phyloP scores from a whole-genome alignment of 2,113 vertebrate species.

The Esox niger region DNA sequence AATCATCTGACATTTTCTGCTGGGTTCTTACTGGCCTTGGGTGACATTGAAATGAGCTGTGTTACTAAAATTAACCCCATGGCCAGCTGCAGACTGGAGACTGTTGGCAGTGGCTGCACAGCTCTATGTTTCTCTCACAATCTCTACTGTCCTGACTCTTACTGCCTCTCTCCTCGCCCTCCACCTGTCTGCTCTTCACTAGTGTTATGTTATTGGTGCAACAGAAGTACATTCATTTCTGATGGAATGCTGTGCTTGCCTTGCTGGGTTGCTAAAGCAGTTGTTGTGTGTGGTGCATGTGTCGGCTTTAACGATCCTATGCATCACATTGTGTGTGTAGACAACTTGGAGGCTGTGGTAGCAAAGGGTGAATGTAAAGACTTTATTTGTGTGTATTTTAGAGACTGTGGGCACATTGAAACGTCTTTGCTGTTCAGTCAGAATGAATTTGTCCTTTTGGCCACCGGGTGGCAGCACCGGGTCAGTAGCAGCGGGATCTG shows the following conservation, averaged over 20 bases:
- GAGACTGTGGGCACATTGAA: too few species aligned
- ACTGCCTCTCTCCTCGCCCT: constrained; percentile 4
- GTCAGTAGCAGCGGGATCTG: neutral
- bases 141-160: neutral
- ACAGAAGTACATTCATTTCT: too few species aligned
- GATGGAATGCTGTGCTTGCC: too few species aligned
- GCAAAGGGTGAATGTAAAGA: too few species aligned
- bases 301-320: too few species aligned
- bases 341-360: too few species aligned
- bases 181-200: neutral
- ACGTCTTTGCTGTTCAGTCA: too few species aligned
- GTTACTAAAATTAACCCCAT: constrained; percentile 23
- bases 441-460: neutral
- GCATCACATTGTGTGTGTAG: too few species aligned
- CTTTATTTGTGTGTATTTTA: too few species aligned
- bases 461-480: neutral
- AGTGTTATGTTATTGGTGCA: neutral
- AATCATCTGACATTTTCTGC: constrained; percentile 16
- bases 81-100: constrained; percentile 4
- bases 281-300: too few species aligned
- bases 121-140: neutral
- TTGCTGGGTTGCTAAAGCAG: too few species aligned
- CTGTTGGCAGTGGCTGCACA: neutral
- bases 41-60: constrained; percentile 37
- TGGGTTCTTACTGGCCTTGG: neutral